Conservation (phyloP, 2,113 vertebrate species). For the Desmodus rotundus region DNA sequence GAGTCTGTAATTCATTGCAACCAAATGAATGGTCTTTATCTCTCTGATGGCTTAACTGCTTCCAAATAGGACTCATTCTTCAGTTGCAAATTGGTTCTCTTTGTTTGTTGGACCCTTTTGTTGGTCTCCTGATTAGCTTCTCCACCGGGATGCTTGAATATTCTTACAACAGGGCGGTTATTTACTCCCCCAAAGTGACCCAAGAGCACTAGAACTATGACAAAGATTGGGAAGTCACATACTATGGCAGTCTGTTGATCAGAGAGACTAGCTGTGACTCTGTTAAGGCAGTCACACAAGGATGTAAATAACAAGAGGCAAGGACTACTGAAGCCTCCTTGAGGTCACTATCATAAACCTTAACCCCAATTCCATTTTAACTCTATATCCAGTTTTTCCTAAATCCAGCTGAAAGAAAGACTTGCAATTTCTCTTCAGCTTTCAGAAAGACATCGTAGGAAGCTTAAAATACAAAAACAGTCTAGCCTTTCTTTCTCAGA, state of each 20-base stretch:
- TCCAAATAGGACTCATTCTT: neutral
- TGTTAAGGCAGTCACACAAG: neutral
- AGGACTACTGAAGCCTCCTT: neutral
- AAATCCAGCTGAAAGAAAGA: neutral
- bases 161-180: neutral
- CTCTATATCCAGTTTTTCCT: neutral
- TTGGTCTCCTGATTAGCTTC: neutral
- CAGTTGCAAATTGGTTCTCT: neutral
- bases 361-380: neutral
- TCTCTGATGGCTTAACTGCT: neutral
- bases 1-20: neutral
- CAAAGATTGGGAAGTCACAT: neutral
- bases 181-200: neutral
- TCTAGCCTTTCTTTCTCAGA: neutral
- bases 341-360: neutral
- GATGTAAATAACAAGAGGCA: neutral
- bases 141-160: neutral
- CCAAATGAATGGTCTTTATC: neutral
- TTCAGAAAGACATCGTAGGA: neutral
- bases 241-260: neutral
- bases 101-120: neutral
- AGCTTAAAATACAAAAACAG: neutral
- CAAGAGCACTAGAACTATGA: neutral
- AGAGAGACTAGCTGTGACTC: neutral
- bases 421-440: neutral